These are phyloP conservation scores for Anadara kagoshimensis DNA, from an alignment of 1,140 invertebrate genomes.

Conservation along the genomic window DNA sequence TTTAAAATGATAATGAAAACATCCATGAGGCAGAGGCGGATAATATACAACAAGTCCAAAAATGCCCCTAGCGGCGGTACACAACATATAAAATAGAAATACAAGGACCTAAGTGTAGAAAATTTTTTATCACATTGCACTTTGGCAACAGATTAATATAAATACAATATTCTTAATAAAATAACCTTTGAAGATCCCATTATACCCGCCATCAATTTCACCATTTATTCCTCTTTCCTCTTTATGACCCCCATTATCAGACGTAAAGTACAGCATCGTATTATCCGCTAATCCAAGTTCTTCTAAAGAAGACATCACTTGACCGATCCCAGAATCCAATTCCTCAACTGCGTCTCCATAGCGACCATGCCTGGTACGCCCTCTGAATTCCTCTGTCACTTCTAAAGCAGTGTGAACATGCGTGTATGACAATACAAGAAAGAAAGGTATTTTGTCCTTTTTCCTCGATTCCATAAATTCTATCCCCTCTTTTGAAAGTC, in stretches of 20 bases:
- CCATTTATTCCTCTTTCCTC: slow-evolving; percentile 67
- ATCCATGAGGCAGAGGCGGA: no score
- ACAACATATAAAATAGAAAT: no score
- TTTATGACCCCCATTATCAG: slow-evolving; percentile 75
- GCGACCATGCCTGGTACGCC: slow-evolving; percentile 54
- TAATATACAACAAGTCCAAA: no score
- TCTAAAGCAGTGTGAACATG: slow-evolving; percentile 59
- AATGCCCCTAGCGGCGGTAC: no score
- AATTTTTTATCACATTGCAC: no score
- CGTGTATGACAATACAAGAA: slow-evolving; percentile 61
- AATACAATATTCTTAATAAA: no score
- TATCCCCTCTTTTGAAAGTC: slow-evolving; percentile 56
- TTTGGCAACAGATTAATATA: no score
- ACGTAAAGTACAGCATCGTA: slow-evolving; percentile 75
- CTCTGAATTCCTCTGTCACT: slow-evolving; percentile 49
- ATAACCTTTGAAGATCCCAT: slow-evolving; percentile 69
- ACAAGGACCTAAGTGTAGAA: no score
- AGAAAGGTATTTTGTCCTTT: slow-evolving; percentile 52
- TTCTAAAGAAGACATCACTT: slow-evolving; percentile 68
- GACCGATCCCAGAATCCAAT: slow-evolving; percentile 73
- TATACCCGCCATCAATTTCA: slow-evolving; percentile 70
- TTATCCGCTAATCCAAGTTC: slow-evolving; percentile 66
- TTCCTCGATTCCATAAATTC: slow-evolving; percentile 53
- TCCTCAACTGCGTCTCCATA: slow-evolving; percentile 75
- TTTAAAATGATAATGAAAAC: no score